These are phyloP conservation scores for Drosophila sturtevanti DNA, from an alignment of 1,140 invertebrate species.

Conservation along the genomic window DNA sequence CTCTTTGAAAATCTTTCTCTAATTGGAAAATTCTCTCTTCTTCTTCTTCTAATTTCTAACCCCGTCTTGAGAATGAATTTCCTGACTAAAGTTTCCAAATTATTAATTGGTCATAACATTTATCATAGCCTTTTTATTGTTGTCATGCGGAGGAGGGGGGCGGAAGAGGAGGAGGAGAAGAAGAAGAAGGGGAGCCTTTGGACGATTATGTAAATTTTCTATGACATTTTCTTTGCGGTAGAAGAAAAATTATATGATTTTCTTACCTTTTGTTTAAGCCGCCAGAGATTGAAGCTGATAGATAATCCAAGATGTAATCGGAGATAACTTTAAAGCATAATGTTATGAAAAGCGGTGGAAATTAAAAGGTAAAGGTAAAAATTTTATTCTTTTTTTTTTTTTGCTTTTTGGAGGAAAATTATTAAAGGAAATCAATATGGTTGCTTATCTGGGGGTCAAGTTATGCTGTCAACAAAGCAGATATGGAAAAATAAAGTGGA, in stretches of 20 bases:
- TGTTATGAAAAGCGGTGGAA: constrained; percentile 19
- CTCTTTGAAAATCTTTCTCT: no score
- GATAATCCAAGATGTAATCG: constrained; percentile 43
- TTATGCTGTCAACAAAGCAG: constrained; percentile 26
- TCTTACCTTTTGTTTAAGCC: constrained; percentile 55
- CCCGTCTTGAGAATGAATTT: constrained; percentile 6
- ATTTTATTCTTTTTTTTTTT: background rate
- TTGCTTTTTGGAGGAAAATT: background rate
- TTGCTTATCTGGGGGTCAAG: background rate
- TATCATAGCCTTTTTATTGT: constrained; percentile 56
- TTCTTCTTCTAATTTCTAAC: no score
- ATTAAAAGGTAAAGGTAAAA: constrained; percentile 33
- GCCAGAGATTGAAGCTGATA: constrained; percentile 47
- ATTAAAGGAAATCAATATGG: constrained; percentile 28
- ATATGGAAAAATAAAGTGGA: constrained; percentile 9
- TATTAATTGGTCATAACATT: constrained; percentile 82
- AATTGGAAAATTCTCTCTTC: no score
- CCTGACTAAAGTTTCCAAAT: constrained; percentile 74
- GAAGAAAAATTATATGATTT: constrained; percentile 33
- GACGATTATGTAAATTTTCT: constrained; percentile 61
- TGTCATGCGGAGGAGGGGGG: background rate
- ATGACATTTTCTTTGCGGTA: constrained; percentile 51
- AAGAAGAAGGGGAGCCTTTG: no score
- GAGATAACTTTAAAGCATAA: constrained; percentile 32
- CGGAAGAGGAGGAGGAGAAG: background rate